These are phyloP conservation scores for Choristoneura rosaceana DNA, from an alignment of 2,888 invertebrate species.

Conservation along the genomic window DNA sequence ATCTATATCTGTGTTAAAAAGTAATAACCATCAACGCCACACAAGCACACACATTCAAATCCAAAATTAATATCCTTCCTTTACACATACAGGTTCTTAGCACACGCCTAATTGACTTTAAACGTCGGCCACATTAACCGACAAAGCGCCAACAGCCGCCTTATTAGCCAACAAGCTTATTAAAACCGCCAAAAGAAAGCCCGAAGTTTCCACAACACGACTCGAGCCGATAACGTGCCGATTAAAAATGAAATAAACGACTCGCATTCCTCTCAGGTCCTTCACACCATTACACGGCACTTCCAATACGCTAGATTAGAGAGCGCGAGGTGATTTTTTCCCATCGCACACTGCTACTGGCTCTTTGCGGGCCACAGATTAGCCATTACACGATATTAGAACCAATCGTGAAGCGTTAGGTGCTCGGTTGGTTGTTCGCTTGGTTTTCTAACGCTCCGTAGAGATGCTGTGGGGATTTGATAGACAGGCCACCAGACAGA, in stretches of 20 bases:
- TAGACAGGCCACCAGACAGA: constrained; percentile 40
- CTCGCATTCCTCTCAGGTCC: constrained; percentile 53
- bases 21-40: too few relatives aligned
- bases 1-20: too few relatives aligned
- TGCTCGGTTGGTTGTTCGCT: not conserved
- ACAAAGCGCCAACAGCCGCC: not conserved
- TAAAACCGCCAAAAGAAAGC: constrained; percentile 7
- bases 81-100: not conserved
- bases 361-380: constrained; percentile 38
- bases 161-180: not conserved
- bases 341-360: constrained; percentile 43
- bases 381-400: constrained; percentile 29
- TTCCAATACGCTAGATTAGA: constrained; percentile 39
- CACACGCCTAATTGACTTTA: not conserved
- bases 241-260: constrained; percentile 41
- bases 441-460: not conserved
- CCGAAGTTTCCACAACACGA: constrained; percentile 10
- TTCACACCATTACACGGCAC: constrained; percentile 46
- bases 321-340: constrained; percentile 46
- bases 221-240: constrained; percentile 32
- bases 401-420: constrained; percentile 24
- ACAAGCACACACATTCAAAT: too few relatives aligned
- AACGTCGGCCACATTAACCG: not conserved
- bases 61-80: not conserved
- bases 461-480: constrained; percentile 29